Base-by-base conservation (phyloP, 2,888 invertebrate species). In the Hoplodrina ambigua region DNA sequence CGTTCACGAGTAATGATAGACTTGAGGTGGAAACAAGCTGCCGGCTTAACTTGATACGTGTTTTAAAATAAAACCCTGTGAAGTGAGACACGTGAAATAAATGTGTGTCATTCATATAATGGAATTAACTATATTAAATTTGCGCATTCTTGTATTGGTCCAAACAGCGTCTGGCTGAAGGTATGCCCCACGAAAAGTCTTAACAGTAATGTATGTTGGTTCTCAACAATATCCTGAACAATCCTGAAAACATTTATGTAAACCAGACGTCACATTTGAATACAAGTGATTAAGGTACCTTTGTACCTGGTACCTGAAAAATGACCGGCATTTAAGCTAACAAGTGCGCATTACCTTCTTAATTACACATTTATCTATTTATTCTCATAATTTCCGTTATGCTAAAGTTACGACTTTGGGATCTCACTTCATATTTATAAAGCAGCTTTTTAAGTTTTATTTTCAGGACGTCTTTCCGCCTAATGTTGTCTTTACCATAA, bases 401-500 rank as follows among this genome's bases (percentile, higher is more conserved):
- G 46, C 15, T 46, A 46, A 46, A 46, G 6, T 46, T 15, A 5
- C 17, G 46, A 17, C 17, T 5, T 17, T 15, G 46, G 5, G 46
- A 46, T 46, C 17, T 46, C 46, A 46, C 3, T 46, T 4, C 0
- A 46, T 46, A 17, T 25, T 20, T 20, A 46, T 52, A 33, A 59
- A 53, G 41, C 57, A 63, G 60, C 62, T 41, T 25, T 30, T 62
- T 17, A 59, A 62, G 53, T 30, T 70, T 67, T 81, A 81, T 78
- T 65, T 72, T 64, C 52, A 17, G 60, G 49, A 54, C 58, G 59
- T 66, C 46, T 65, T 49, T 41, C 65, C 49, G 52, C 49, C 20
- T 71, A 77, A 78, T 64, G 72, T 76, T 78, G 60, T 64, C 78
- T 81, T 80, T 64, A 57, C 69, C 77, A 80, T 74, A 81, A 81